These are phyloP conservation scores for Solea solea DNA, from an alignment of 2,113 vertebrate genomes.

Conservation along the genomic window DNA sequence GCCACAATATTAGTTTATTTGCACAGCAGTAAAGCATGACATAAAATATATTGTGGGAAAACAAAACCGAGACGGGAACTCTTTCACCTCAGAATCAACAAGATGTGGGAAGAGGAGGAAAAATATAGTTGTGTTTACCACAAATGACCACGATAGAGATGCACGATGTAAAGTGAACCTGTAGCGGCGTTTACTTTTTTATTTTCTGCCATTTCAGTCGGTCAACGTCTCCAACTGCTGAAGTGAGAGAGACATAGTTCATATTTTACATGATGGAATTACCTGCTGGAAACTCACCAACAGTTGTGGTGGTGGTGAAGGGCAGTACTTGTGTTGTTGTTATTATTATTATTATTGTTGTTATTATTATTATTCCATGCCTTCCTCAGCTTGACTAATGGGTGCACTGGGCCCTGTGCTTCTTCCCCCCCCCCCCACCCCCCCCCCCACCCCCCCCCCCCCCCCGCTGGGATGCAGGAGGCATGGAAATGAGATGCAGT, in stretches of 20 bases:
- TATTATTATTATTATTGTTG: no score
- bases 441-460: no score
- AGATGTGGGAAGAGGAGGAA: no score
- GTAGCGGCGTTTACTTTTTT: no score
- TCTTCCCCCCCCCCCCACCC: conserved; percentile 37
- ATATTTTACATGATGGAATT: conserved; percentile 64
- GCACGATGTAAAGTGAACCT: no score
- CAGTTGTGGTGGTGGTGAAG: not conserved
- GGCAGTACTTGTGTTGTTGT: conserved; percentile 12
- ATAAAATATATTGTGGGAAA: no score
- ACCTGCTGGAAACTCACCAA: conserved; percentile 49
- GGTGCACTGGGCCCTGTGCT: conserved; percentile 47
- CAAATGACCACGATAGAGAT: no score
- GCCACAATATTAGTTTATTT: conserved; percentile 25
- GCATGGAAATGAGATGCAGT: conserved; percentile 57
- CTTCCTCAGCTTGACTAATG: conserved; percentile 61
- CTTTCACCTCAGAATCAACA: no score
- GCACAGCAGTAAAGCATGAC: not conserved
- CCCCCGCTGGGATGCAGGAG: conserved; percentile 48
- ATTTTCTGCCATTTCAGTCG: not conserved
- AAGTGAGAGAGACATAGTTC: conserved; percentile 23
- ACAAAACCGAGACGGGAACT: no score
- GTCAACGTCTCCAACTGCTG: not conserved
- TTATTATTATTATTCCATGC: conserved; percentile 59
- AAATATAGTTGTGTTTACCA: no score